A percentile compares a stretch with the other conserved stretches of the same genome.
phyloP scores from a whole-genome alignment of 2,797 vertebrate genomes.

The Anabacerthia variegaticeps region DNA sequence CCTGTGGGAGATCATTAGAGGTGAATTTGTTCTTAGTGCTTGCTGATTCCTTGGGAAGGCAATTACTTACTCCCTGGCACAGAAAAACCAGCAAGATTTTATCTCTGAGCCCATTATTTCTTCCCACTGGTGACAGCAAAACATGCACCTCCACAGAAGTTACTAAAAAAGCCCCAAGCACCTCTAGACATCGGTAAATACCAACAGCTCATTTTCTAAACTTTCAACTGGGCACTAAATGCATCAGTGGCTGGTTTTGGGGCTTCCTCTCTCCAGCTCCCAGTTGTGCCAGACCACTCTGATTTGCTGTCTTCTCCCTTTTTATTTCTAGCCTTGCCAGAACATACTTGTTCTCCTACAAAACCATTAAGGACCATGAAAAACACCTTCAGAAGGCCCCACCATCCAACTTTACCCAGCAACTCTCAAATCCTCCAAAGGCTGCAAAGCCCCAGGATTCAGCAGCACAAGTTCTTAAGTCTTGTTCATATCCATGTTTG shows the following conservation, averaged over 20 bases:
- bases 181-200: not conserved
- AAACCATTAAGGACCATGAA: not conserved
- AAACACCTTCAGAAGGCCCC: not conserved
- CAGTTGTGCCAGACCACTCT: not conserved
- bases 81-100: not conserved
- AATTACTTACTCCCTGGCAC: not conserved
- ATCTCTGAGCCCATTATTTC: not conserved
- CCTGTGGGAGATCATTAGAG: not conserved
- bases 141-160: not conserved
- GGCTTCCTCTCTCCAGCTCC: not conserved
- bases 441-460: not conserved
- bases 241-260: not conserved
- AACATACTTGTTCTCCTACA: not conserved
- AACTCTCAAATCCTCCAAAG: not conserved
- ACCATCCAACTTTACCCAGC: not conserved
- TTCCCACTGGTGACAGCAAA: not conserved
- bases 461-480: not conserved
- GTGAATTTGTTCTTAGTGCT: not conserved
- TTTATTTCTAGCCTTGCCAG: not conserved
- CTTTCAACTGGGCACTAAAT: not conserved
- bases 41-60: not conserved
- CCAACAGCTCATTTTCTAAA: not conserved
- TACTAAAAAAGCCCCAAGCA: not conserved
- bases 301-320: not conserved
- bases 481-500: fast-evolving